A percentile compares a stretch with the other conserved stretches of the same genome.
These are phyloP conservation scores for Neogale vison DNA, from an alignment of 2,113 vertebrate genomes.

Conservation along the genomic window DNA sequence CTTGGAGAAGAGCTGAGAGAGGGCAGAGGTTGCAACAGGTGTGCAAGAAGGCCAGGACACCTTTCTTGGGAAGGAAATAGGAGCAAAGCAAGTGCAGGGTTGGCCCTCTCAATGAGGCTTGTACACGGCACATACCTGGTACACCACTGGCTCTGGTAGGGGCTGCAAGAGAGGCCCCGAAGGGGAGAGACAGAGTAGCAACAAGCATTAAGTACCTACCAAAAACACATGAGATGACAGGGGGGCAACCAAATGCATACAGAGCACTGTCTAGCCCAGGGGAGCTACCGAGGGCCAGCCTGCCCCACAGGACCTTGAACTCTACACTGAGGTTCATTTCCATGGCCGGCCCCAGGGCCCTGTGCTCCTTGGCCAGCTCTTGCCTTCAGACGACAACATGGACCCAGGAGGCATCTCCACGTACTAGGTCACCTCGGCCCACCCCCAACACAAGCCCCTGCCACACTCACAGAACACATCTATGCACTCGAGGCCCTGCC, in stretches of 20 bases:
- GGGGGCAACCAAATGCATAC: not conserved
- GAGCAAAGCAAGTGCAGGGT: not conserved
- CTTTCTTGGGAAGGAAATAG: not conserved
- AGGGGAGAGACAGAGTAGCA: not conserved
- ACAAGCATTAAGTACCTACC: not conserved
- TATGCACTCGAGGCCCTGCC: not conserved
- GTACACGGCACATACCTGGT: rapidly evolving
- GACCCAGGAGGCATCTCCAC: not conserved
- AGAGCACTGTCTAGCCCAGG: not conserved
- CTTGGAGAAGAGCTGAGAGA: not conserved
- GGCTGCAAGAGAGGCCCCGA: not conserved
- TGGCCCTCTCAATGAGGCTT: not conserved
- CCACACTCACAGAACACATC: not conserved
- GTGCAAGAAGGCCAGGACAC: not conserved
- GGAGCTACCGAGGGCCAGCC: not conserved
- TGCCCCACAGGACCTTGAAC: not conserved
- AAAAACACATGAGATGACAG: not conserved
- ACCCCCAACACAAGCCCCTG: not conserved
- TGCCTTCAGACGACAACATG: not conserved
- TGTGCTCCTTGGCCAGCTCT: not conserved
- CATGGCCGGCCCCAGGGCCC: not conserved
- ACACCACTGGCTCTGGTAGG: not conserved
- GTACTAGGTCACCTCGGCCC: not conserved
- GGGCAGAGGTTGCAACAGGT: too few species aligned
- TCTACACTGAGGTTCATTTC: not conserved